Percentiles rank a stretch among this genome's conserved stretches.
Evolutionary conservation across 2,113 vertebrate genomes (phyloP).

Genomic region (Percina caprodes): DNA sequence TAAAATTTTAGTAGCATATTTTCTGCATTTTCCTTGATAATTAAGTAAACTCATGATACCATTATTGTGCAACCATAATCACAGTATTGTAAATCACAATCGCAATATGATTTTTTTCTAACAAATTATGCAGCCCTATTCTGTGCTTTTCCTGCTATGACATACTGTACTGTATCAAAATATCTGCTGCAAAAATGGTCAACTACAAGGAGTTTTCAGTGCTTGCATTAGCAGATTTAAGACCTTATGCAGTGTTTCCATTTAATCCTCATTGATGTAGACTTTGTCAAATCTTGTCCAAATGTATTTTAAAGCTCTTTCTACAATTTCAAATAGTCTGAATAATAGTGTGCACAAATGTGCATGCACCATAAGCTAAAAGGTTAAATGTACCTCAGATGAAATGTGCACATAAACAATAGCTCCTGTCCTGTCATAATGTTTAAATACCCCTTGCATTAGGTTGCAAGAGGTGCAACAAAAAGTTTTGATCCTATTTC

Average conservation of each 20-base stretch:
- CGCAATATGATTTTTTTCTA: too few relatives aligned
- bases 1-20: too few relatives aligned
- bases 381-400: neutral
- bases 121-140: too few relatives aligned
- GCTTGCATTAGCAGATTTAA: neutral
- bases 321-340: neutral
- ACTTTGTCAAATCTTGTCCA: neutral
- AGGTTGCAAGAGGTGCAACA: neutral
- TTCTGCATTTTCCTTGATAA: too few relatives aligned
- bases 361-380: neutral
- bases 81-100: too few relatives aligned
- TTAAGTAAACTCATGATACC: too few relatives aligned
- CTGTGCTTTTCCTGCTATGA: neutral
- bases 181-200: too few relatives aligned
- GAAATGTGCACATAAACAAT: neutral
- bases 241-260: neutral
- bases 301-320: neutral
- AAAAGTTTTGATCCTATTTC: constrained; percentile 26
- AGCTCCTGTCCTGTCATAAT: neutral
- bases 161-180: neutral
- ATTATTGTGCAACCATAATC: too few relatives aligned
- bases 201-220: neutral
- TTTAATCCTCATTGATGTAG: neutral
- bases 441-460: neutral
- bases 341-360: neutral